Percentiles rank a stretch among this genome's conserved stretches.
These are phyloP conservation scores for Linnaemya vulpina DNA, from an alignment of 2,888 invertebrate species.

Conservation along the genomic window DNA sequence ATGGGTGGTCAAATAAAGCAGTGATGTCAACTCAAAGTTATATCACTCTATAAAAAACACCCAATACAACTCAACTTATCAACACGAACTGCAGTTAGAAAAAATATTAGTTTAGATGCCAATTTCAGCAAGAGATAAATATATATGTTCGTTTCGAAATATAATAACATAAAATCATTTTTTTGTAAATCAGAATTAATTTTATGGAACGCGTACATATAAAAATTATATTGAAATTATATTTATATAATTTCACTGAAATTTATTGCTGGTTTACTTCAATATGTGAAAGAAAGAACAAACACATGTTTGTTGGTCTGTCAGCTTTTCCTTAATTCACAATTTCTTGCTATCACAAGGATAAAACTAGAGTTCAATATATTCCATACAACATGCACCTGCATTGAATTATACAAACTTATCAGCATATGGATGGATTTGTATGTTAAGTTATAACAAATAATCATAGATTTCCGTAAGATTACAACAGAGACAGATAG, in stretches of 20 bases:
- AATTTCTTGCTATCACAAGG: conserved; percentile 24
- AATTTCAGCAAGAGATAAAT: too few species aligned
- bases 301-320: neutral
- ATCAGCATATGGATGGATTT: conserved; percentile 59
- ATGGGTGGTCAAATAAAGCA: too few species aligned
- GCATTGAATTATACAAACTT: conserved; percentile 45
- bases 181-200: too few species aligned
- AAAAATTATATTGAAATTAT: neutral
- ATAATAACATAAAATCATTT: too few species aligned
- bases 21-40: too few species aligned
- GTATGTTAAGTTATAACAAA: conserved; percentile 62
- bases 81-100: too few species aligned
- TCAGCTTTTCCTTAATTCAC: neutral
- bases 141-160: too few species aligned
- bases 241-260: neutral
- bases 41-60: too few species aligned
- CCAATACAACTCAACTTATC: too few species aligned
- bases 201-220: neutral
- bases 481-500: conserved; percentile 33
- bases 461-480: conserved; percentile 63
- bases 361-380: conserved; percentile 26
- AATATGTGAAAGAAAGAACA: neutral
- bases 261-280: conserved; percentile 1
- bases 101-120: too few species aligned
- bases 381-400: conserved; percentile 59